Conservation (phyloP, 2,797 vertebrate species). For the Salmo trutta region DNA sequence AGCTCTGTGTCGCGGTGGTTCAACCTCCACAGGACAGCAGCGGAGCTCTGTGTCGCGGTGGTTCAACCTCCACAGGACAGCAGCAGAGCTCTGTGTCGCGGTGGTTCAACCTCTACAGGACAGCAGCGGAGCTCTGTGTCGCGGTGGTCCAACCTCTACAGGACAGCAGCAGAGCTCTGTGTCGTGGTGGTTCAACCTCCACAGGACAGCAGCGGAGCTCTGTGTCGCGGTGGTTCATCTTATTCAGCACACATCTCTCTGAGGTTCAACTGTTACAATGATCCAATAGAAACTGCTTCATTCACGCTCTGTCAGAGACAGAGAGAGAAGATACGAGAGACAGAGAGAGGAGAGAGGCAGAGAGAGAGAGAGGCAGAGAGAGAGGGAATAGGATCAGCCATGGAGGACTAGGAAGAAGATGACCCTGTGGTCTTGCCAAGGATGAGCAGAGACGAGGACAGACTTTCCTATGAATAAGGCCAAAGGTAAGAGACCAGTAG, state of each 20-base stretch:
- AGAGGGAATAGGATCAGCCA: constrained; percentile 51
- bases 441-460: constrained; percentile 67
- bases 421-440: constrained; percentile 57
- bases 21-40: no score
- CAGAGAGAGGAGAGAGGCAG: constrained; percentile 18
- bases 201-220: constrained; percentile 4
- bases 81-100: background rate
- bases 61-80: background rate
- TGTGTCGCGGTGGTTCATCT: background rate
- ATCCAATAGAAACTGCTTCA: constrained; percentile 21
- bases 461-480: constrained; percentile 77
- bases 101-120: background rate
- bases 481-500: constrained; percentile 71
- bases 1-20: no score
- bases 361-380: constrained; percentile 26
- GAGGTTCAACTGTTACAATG: constrained; percentile 8
- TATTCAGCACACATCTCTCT: constrained; percentile 16
- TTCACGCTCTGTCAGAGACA: constrained; percentile 45
- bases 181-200: background rate
- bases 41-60: background rate
- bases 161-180: background rate
- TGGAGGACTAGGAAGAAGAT: constrained; percentile 72
- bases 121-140: background rate
- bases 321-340: constrained; percentile 16
- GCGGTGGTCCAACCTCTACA: background rate